Conservation (phyloP, 2,113 vertebrate species). For the Xenus cinereus region DNA sequence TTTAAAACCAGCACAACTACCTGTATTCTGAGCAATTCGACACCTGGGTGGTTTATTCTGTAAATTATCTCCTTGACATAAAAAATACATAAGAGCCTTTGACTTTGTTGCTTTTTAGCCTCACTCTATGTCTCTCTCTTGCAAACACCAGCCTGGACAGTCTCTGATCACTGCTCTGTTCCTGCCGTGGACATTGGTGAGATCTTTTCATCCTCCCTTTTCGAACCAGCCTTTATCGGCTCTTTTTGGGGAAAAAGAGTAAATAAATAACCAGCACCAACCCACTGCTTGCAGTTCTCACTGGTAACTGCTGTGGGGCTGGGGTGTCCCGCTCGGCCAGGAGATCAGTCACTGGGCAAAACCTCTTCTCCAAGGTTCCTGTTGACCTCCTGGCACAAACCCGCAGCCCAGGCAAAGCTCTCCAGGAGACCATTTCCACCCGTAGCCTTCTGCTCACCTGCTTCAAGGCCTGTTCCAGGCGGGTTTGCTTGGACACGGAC, state of each 20-base stretch:
- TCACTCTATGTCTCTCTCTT: background rate
- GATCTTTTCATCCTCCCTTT: background rate
- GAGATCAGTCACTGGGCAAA: background rate
- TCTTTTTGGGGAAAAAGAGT: background rate
- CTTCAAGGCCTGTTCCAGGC: constrained; percentile 91
- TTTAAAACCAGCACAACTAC: background rate
- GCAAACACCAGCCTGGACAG: background rate
- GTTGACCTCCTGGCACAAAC: background rate
- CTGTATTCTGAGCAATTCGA: background rate
- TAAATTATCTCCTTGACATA: background rate
- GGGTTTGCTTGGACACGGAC: constrained; percentile 92
- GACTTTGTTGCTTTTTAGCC: background rate
- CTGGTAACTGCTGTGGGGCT: background rate
- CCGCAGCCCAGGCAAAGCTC: background rate
- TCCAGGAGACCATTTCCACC: fast-evolving
- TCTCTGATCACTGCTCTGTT: background rate
- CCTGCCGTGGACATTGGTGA: fast-evolving
- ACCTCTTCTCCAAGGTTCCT: background rate
- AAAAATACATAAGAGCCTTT: background rate
- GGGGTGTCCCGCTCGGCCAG: background rate
- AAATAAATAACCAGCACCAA: background rate
- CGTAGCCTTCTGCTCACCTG: constrained; percentile 75
- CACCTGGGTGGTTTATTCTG: background rate
- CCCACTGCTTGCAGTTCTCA: background rate
- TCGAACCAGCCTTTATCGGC: background rate